Evolutionary conservation across 2,113 vertebrate genomes (phyloP), one percentile per base, ranked within the genome.

Genomic region (Burhinus bistriatus): DNA sequence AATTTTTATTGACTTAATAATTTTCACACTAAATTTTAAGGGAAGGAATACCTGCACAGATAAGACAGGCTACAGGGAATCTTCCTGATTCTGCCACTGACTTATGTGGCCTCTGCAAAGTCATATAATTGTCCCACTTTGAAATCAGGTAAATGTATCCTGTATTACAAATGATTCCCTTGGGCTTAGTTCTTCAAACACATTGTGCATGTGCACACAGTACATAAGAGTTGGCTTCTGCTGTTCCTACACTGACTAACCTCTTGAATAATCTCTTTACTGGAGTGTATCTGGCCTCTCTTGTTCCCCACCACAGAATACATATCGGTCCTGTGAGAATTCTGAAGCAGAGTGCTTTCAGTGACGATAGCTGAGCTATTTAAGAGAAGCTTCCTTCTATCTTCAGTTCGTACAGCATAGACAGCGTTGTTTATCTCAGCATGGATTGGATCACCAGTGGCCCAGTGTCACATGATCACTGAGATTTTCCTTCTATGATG

Each of bases 391-490:
- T 12, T 49, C 34, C 13, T 51, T 64, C 49, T 62, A 36, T 38
- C 42, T 70, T 29, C 16, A 70, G 30, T 51, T 75, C 32, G 29
- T 19, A 22, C 4, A 66, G 23, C 0, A 0, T 11, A 47, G 40
- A 65, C 12, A 70, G 26, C 30, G 45, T 8, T 42, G 42, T 21
- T 81, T 44, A 26, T 91, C 51, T 52, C 30, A 54, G 59, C 8
- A 8, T 22, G 27, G 51, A 34, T 8, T 58, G 26, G 20, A 27
- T 83, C 58, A 44, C 38, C 5, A 1, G 8, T 65, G 52, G 20
- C 57, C 57, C 5, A 4, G 44, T 0, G 0, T n/a, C n/a, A 38
- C 9, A 2, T 7, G n/a, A 42, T 58, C 8, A 1, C 61, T 64
- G 83, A 72, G 61, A 66, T 72, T 75, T 95, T 61, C 59, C 42